Conservation (phyloP, 2,113 vertebrate genomes). For the Chloropsis hardwickii region DNA sequence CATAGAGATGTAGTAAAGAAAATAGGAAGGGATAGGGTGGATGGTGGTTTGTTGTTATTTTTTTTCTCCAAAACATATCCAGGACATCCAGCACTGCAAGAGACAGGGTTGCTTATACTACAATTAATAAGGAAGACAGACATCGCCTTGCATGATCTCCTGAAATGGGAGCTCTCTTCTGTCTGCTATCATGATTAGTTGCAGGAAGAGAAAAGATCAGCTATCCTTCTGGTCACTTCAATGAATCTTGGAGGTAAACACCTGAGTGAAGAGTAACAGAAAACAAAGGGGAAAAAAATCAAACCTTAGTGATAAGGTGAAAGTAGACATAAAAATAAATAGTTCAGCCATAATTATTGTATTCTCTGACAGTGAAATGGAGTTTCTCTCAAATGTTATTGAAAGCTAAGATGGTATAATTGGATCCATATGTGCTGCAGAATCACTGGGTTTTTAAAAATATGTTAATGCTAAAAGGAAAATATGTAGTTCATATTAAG, state of each 20-base stretch:
- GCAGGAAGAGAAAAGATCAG: not conserved
- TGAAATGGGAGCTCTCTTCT: not conserved
- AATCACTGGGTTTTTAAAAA: not conserved
- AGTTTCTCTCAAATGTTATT: not conserved
- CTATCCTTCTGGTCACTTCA: not conserved
- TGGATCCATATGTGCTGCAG: not conserved
- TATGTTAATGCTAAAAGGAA: not conserved
- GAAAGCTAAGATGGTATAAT: not conserved
- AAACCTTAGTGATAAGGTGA: not conserved
- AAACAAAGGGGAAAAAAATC: not conserved
- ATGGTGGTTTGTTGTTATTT: not conserved
- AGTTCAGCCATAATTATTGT: not conserved
- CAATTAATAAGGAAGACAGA: not conserved
- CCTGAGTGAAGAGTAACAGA: not conserved
- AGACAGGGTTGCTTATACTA: not conserved
- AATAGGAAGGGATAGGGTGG: not conserved
- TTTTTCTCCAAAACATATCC: not conserved
- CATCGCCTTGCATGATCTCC: not conserved
- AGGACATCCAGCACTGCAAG: not conserved
- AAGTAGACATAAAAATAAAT: not conserved
- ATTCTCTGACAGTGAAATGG: not conserved
- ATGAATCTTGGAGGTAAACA: not conserved
- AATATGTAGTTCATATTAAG: not conserved
- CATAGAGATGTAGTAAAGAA: not conserved
- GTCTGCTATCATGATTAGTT: not conserved